Percentiles rank a stretch among this genome's conserved stretches.
phyloP scores from a whole-genome alignment of 2,113 vertebrate genomes.

The Electrona antarctica region DNA sequence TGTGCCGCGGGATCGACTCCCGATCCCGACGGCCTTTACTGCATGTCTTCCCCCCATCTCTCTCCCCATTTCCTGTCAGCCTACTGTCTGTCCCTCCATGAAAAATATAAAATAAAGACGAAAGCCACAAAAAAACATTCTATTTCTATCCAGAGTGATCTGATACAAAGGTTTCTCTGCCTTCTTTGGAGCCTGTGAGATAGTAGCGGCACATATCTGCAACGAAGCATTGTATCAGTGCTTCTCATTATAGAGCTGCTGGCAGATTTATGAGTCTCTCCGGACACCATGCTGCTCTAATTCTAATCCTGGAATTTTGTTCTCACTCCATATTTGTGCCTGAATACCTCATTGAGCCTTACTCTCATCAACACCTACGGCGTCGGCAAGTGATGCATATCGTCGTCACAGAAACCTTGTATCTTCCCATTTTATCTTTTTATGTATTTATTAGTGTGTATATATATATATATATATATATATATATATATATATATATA shows the following conservation, averaged over 20 bases:
- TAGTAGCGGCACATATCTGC: background rate
- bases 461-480: too few species aligned
- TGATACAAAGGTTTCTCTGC: background rate
- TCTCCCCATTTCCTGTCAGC: too few species aligned
- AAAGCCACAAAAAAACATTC: too few species aligned
- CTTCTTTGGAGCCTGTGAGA: background rate
- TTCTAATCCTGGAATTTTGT: background rate
- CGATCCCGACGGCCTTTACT: too few species aligned
- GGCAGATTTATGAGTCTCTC: conserved; percentile 8
- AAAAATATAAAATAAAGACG: too few species aligned
- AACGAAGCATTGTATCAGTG: background rate
- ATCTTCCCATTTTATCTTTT: too few species aligned
- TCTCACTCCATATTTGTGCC: background rate
- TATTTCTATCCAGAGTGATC: background rate
- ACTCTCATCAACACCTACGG: background rate
- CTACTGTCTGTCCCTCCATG: too few species aligned
- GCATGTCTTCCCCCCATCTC: too few species aligned
- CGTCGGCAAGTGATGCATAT: too few species aligned
- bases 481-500: too few species aligned
- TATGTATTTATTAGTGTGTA: too few species aligned
- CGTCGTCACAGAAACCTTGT: background rate
- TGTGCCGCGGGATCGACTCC: too few species aligned
- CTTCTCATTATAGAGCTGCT: background rate
- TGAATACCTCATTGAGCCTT: background rate
- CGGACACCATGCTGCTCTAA: background rate